Evolutionary conservation across 2,888 invertebrate species (phyloP).

Genomic region (Diloba caeruleocephala): DNA sequence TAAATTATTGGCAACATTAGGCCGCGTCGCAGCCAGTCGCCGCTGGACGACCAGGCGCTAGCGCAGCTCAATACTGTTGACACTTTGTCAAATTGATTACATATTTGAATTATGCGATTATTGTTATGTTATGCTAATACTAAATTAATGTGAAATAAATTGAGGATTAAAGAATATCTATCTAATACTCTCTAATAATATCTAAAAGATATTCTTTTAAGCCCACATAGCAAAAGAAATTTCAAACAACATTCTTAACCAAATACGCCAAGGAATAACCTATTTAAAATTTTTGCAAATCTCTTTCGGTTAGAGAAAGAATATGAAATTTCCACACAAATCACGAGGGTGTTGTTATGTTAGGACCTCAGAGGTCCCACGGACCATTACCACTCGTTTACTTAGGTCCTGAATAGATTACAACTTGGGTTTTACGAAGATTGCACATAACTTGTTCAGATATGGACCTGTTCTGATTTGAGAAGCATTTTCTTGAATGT

Average conservation of each 20-base stretch:
- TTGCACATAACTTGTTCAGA: constrained; percentile 44
- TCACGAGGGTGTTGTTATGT: constrained; percentile 57
- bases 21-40: too few species aligned
- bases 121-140: too few species aligned
- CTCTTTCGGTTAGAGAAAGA: constrained; percentile 10
- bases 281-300: constrained; percentile 1
- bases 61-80: too few species aligned
- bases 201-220: too few species aligned
- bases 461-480: constrained; percentile 2
- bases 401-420: constrained; percentile 62
- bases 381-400: constrained; percentile 57
- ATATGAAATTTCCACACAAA: constrained; percentile 47
- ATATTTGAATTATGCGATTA: too few species aligned
- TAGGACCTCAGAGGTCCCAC: constrained; percentile 47
- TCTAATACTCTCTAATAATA: too few species aligned
- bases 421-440: constrained; percentile 50
- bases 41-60: too few species aligned
- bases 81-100: too few species aligned
- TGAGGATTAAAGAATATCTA: too few species aligned
- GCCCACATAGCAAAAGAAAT: neutral
- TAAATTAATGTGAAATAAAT: too few species aligned
- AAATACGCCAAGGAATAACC: constrained; percentile 4
- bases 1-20: too few species aligned
- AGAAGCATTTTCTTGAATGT: constrained; percentile 1
- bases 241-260: neutral